Evolutionary conservation across 2,797 vertebrate species (phyloP).

Genomic region (Pseudochaenichthys georgianus): DNA sequence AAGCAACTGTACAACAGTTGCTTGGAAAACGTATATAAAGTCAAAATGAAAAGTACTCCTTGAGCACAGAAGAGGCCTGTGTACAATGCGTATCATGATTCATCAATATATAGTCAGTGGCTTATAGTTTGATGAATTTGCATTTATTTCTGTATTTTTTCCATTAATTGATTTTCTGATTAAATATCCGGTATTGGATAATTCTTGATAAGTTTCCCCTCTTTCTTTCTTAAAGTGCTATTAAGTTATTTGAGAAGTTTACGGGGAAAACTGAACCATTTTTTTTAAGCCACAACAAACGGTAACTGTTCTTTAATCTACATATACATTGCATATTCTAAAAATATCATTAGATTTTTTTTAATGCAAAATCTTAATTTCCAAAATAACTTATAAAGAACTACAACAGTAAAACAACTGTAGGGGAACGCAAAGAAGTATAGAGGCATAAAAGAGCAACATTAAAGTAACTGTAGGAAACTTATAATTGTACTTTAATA

Average conservation of each 20-base stretch:
- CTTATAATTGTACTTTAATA: neutral
- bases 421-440: too few relatives aligned
- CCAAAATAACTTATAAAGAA: too few relatives aligned
- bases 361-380: too few relatives aligned
- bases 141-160: neutral
- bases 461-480: too few relatives aligned
- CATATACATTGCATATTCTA: too few relatives aligned
- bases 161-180: neutral
- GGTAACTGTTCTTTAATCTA: too few relatives aligned
- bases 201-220: neutral
- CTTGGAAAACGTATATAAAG: neutral
- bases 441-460: too few relatives aligned
- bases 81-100: neutral
- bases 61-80: neutral
- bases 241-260: neutral
- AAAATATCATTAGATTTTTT: too few relatives aligned
- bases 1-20: neutral
- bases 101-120: neutral
- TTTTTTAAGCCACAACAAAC: too few relatives aligned
- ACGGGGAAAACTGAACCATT: too few relatives aligned
- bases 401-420: too few relatives aligned
- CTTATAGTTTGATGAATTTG: neutral
- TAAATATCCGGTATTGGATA: neutral
- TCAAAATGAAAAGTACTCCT: neutral
- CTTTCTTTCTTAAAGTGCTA: neutral